Evolutionary conservation across 2,888 invertebrate genomes (phyloP).

Genomic region (Laothoe populi): DNA sequence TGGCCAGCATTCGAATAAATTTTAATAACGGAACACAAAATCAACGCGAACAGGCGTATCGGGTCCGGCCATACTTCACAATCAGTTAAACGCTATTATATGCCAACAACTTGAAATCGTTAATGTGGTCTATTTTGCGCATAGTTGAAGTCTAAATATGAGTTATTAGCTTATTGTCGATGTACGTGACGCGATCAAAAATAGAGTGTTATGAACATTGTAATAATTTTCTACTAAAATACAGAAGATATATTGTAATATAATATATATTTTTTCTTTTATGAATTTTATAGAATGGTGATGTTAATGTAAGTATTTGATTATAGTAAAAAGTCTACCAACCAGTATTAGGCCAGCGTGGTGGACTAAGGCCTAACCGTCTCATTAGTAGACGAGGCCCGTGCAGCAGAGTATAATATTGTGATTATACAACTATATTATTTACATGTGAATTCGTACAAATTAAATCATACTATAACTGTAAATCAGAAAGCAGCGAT

Average conservation of each 20-base stretch:
- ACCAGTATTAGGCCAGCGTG: no score
- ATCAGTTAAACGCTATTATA: conserved; percentile 54
- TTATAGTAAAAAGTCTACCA: no score
- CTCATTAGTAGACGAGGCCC: no score
- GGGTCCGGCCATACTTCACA: conserved; percentile 53
- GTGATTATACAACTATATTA: not conserved
- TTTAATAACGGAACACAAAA: conserved; percentile 25
- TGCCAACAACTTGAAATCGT: conserved; percentile 29
- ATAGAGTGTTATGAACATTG: conserved; percentile 18
- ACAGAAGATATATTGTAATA: no score
- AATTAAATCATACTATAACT: conserved; percentile 54
- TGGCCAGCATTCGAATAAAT: conserved; percentile 7
- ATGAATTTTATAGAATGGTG: no score
- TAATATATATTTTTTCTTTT: no score
- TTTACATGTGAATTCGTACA: conserved; percentile 38
- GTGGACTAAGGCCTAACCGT: no score
- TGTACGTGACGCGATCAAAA: not conserved
- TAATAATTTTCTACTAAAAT: not conserved
- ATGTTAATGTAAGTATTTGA: no score
- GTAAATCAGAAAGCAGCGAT: no score
- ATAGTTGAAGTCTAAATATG: conserved; percentile 26
- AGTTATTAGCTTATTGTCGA: not conserved
- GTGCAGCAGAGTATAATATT: not conserved
- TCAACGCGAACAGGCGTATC: conserved; percentile 21
- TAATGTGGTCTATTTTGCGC: conserved; percentile 14